Base-by-base conservation (phyloP, 2,888 invertebrate genomes). In the Cataglyphis altisquamis region DNA sequence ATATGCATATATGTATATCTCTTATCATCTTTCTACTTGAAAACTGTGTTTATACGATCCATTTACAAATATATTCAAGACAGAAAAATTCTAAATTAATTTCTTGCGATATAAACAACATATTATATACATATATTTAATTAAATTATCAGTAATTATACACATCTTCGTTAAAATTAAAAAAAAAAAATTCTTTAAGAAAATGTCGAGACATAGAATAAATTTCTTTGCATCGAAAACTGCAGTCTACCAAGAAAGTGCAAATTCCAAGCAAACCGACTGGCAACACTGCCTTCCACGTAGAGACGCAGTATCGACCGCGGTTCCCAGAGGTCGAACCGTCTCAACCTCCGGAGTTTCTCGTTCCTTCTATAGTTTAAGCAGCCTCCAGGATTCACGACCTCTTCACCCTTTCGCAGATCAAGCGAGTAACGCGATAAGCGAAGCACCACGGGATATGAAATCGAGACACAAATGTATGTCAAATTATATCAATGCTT, bases 301-400 rank as follows among this genome's bases (percentile, higher is more conserved):
- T 82, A 89, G 86, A 90, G 88, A 80, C 89, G 90, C 91, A 67
- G 91, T 93, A 93, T 93, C 93, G 93, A 93, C 93, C 93, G 93
- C 92, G 89, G 89, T 90, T 83, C 90, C 90, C 89, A 85, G 91
- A 92, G 93, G 93, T 92, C 91, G 90, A 91, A 91, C 88, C 91
- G 90, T 92, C 91, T 90, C 92, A 92, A 91, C 92, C 92, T 91
- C 89, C 84, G 74, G 73, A 86, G 88, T 85, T 86, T 87, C 87
- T 89, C 86, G 82, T 90, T 86, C 90, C 90, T 88, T 81, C 85
- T 87, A 84, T 83, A 82, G 82, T 84, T 82, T 70, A 74, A 84
- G 45, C 85, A 84, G 75, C 82, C 84, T 87, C 78, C 84, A 84
- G 63, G 84, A 89, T 89, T 86, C 87, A 86, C 88, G 88, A 86